phyloP scores from a whole-genome alignment of 92 coral and sea anemone species.

The Porites rus region DNA sequence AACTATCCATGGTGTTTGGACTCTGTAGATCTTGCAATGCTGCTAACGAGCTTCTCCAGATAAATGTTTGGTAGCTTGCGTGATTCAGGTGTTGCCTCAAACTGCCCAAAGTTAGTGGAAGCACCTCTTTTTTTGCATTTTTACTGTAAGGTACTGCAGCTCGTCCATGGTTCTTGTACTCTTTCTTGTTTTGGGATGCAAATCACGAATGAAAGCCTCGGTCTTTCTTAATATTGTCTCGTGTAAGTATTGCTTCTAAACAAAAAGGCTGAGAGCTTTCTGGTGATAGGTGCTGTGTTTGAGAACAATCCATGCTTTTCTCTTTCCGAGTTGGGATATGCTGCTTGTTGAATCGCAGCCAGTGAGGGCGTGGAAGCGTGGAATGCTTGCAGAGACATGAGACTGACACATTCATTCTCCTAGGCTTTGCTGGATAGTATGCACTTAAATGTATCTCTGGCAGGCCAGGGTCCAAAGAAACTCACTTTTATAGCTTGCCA shows the following conservation, averaged over 20 bases:
- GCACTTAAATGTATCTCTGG: neutral
- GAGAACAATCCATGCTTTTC: slow-evolving; percentile 39
- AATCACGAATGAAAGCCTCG: slow-evolving; percentile 38
- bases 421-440: slow-evolving; percentile 13
- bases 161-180: neutral
- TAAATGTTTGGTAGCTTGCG: no score
- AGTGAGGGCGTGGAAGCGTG: slow-evolving; percentile 29
- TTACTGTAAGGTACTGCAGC: slow-evolving; percentile 20
- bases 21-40: no score
- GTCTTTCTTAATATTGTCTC: neutral
- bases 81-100: slow-evolving; percentile 20
- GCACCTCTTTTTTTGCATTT: slow-evolving; percentile 21
- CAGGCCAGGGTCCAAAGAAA: no score
- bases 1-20: no score
- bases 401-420: slow-evolving; percentile 48
- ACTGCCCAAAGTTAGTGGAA: slow-evolving; percentile 55
- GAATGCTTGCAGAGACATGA: slow-evolving; percentile 33
- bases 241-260: neutral
- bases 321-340: slow-evolving; percentile 31
- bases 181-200: slow-evolving; percentile 33
- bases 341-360: slow-evolving; percentile 56
- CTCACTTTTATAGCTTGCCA: no score
- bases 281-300: neutral
- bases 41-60: no score
- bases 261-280: slow-evolving; percentile 1